Conservation (phyloP, 1,140 invertebrate species). For the Paramacrobiotus metropolitanus region DNA sequence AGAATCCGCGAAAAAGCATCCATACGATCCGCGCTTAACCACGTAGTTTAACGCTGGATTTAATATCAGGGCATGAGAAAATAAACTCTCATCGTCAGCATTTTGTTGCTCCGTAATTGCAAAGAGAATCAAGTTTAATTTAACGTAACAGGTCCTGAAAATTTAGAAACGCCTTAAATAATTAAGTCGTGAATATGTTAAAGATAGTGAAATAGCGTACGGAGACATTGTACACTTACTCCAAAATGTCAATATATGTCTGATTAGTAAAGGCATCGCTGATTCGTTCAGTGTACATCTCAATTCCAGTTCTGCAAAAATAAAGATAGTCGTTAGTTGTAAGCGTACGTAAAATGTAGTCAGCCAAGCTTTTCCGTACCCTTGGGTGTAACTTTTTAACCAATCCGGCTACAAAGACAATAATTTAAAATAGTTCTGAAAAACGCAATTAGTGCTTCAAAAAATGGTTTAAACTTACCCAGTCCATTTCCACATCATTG, state of each 20-base stretch:
- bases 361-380: neutral
- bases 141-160: neutral
- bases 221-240: too few relatives aligned
- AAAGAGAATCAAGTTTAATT: neutral
- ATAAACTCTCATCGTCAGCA: neutral
- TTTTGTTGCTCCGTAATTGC: neutral
- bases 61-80: neutral
- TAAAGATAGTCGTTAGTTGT: neutral
- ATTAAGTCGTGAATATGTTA: neutral
- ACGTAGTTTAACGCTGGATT: neutral
- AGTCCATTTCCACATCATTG: slow-evolving; percentile 16
- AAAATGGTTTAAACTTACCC: too few relatives aligned
- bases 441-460: too few relatives aligned
- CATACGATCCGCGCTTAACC: neutral
- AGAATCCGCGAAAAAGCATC: neutral
- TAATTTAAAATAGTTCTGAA: neutral
- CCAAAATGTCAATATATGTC: neutral
- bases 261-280: neutral
- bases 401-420: slow-evolving; percentile 20
- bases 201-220: neutral
- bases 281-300: slow-evolving; percentile 19
- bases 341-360: neutral
- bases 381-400: slow-evolving; percentile 29
- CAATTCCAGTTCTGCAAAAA: slow-evolving; percentile 31
- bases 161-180: neutral